Percentiles rank a stretch among this genome's conserved stretches.
Conservation (phyloP, 2,888 invertebrate species). For the Globia sparganii region DNA sequence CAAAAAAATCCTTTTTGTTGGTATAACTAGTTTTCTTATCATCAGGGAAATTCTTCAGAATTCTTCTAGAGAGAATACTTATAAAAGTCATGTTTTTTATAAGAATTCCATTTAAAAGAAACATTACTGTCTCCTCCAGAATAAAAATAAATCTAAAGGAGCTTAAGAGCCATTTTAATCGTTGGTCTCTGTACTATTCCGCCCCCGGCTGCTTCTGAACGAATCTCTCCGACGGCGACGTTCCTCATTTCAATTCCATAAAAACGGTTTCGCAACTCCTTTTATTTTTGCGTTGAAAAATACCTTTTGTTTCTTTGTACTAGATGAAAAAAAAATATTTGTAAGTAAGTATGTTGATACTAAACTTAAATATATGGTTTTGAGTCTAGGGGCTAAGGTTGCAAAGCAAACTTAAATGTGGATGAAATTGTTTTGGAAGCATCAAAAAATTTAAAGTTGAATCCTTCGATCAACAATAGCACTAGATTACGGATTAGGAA, state of each 20-base stretch:
- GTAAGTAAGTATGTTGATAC: neutral
- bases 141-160: constrained; percentile 53
- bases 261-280: constrained; percentile 34
- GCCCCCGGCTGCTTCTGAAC: constrained; percentile 21
- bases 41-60: neutral
- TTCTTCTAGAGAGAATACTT: constrained; percentile 1
- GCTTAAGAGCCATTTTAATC: constrained; percentile 58
- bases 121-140: constrained; percentile 21
- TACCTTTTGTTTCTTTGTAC: constrained; percentile 25
- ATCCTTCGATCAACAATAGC: neutral
- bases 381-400: neutral
- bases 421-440: neutral
- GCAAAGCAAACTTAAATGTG: neutral
- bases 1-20: no score
- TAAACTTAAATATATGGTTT: neutral
- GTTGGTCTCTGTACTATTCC: constrained; percentile 40
- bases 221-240: constrained; percentile 17
- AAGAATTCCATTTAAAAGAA: constrained; percentile 37
- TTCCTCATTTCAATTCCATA: constrained; percentile 60
- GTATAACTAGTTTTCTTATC: neutral
- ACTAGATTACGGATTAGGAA: neutral
- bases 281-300: constrained; percentile 33
- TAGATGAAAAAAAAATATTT: constrained; percentile 1
- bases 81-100: constrained; percentile 28
- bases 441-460: neutral